phyloP scores from a whole-genome alignment of 2,888 invertebrate genomes.

The Ceraclea dissimilis region DNA sequence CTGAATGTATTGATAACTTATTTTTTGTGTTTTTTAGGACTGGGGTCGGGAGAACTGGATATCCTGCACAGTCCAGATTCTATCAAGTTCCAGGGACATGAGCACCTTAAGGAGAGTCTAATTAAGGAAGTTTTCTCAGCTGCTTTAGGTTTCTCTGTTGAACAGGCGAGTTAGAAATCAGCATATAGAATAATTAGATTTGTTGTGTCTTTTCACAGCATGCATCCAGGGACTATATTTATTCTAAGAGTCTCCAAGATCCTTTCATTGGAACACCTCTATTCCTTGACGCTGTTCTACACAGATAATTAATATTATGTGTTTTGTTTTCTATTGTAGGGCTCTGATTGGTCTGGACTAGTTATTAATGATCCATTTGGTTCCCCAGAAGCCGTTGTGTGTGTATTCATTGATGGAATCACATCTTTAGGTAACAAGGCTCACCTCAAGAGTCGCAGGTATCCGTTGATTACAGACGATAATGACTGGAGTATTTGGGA shows the following conservation, averaged over 20 bases:
- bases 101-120: conserved; percentile 53
- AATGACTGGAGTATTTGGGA: conserved; percentile 56
- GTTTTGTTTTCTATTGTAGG: conserved; percentile 38
- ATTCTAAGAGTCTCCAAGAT: no score
- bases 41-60: conserved; percentile 59
- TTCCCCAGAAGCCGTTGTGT: conserved; percentile 64
- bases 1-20: conserved; percentile 7
- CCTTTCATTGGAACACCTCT: no score
- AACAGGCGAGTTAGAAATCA: conserved; percentile 45
- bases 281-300: no score
- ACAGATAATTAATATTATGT: no score
- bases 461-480: conserved; percentile 52
- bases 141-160: conserved; percentile 63
- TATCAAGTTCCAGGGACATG: conserved; percentile 59
- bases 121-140: conserved; percentile 67
- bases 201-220: no score
- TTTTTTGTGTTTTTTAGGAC: conserved; percentile 32
- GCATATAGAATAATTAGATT: no score
- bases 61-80: conserved; percentile 62
- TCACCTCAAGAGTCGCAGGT: conserved; percentile 45
- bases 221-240: no score
- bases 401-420: conserved; percentile 63
- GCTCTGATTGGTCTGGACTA: conserved; percentile 62
- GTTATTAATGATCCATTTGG: conserved; percentile 62
- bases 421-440: conserved; percentile 43